Evolutionary conservation across 2,888 invertebrate genomes (phyloP), one percentile per base, ranked within the genome.

Genomic region (Dryobotodes eremita): DNA sequence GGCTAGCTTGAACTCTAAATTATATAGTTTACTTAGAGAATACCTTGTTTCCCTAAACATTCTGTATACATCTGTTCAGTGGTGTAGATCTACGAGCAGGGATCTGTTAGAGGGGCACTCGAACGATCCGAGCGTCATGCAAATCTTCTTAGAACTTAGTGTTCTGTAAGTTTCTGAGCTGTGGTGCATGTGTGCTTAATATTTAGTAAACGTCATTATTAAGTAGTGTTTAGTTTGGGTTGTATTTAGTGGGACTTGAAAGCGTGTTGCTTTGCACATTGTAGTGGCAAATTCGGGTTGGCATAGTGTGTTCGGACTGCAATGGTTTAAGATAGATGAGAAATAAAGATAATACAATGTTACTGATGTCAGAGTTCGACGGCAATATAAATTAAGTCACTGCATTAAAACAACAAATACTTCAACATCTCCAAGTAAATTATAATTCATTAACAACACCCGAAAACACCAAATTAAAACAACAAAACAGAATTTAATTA

Each of bases 111-210:
- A 75, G 75, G 84, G 86, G 79, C 75, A 83, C 86, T 79, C 71
- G 64, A 83, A 83, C 76, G 86, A 74, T 83, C 77, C 81, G 61
- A 74, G 80, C 80, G 80, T 85, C 75, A 86, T 80, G 90, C 85
- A 90, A 90, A 90, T 90, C 90, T 87, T 86, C 88, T 90, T 88
- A 88, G 75, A 84, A 87, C 87, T 89, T 89, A 81, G 75, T 73
- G 81, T 82, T 80, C 86, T 74, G 79, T 83, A 84, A 89, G 88
- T 88, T 86, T 74, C 75, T 65, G 23, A 77, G 84, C 80, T 65
- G 71, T 74, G 79, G 81, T 85, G 86, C 84, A 85, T 78, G 75
- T 83, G 78, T 83, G 76, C 76, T 80, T 86, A 83, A 84, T 87
- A 85, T 85, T 85, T 83, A 76, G 76, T 80, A 68, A 82, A 86